These are phyloP conservation scores for Oryzias dopingdopingensis DNA, from an alignment of 2,797 vertebrate genomes.

Conservation along the genomic window DNA sequence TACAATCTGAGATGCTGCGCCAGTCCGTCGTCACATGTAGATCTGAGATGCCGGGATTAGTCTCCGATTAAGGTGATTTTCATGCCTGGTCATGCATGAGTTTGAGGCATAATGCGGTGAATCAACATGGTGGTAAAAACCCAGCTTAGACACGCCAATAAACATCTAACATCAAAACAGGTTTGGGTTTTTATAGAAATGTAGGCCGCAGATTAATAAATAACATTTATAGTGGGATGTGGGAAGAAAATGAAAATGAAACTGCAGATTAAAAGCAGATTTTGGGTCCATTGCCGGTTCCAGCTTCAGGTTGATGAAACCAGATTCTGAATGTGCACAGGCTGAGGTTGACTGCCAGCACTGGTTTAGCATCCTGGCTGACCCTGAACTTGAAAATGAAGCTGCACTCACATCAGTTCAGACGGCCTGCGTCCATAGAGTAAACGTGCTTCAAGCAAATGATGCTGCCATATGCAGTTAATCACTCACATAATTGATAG, in stretches of 20 bases:
- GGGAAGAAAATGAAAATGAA: not conserved
- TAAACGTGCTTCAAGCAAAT: not conserved
- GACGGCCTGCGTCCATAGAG: no score
- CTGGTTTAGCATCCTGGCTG: no score
- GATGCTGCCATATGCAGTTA: slow-evolving; percentile 1
- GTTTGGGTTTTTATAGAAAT: slow-evolving; percentile 14
- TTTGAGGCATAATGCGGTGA: slow-evolving; percentile 22
- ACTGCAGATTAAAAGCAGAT: no score
- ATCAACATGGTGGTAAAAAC: slow-evolving; percentile 38
- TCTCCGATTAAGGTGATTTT: slow-evolving; percentile 66
- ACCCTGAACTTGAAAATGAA: no score
- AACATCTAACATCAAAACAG: slow-evolving; percentile 29
- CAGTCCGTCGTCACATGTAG: slow-evolving; percentile 28
- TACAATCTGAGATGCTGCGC: slow-evolving; percentile 31
- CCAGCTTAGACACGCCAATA: slow-evolving; percentile 39
- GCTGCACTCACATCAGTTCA: no score
- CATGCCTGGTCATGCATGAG: slow-evolving; percentile 54
- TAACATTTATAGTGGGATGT: not conserved
- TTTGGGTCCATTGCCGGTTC: no score
- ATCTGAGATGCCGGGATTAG: slow-evolving; percentile 49
- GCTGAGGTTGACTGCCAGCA: no score
- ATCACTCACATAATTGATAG: slow-evolving; percentile 4
- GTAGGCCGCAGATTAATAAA: slow-evolving; percentile 6
- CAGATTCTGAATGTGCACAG: no score
- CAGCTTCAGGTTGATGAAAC: no score